Conservation (phyloP, 2,888 invertebrate species). For the Alcis repandata region DNA sequence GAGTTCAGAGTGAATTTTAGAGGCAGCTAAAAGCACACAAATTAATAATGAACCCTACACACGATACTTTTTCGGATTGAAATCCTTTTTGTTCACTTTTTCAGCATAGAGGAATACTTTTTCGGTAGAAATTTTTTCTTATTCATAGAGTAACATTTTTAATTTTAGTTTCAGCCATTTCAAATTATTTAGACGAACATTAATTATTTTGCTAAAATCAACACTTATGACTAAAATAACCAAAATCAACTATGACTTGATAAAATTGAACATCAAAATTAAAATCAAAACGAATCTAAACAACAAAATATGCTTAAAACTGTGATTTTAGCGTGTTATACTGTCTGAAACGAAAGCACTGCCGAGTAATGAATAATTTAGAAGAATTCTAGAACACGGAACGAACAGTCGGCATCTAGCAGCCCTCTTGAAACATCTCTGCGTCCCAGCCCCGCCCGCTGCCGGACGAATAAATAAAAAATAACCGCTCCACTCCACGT, state of each 20-base stretch:
- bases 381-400: constrained; percentile 49
- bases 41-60: constrained; percentile 21
- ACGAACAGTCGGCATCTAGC: constrained; percentile 49
- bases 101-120: neutral
- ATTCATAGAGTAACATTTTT: no score
- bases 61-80: neutral
- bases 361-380: constrained; percentile 59
- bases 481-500: constrained; percentile 19
- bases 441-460: constrained; percentile 16
- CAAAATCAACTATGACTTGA: neutral
- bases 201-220: no score
- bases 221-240: no score
- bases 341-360: constrained; percentile 47
- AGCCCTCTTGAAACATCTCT: constrained; percentile 44
- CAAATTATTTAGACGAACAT: neutral
- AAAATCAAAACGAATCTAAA: neutral
- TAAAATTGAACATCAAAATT: neutral
- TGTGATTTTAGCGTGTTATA: constrained; percentile 34
- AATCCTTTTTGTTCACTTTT: neutral
- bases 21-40: constrained; percentile 21
- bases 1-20: constrained; percentile 10
- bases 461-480: constrained; percentile 40
- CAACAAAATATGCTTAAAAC: constrained; percentile 21
- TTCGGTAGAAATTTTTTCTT: neutral
- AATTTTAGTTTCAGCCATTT: neutral